phyloP scores from a whole-genome alignment of 2,113 vertebrate genomes.

The Ahaetulla prasina region DNA sequence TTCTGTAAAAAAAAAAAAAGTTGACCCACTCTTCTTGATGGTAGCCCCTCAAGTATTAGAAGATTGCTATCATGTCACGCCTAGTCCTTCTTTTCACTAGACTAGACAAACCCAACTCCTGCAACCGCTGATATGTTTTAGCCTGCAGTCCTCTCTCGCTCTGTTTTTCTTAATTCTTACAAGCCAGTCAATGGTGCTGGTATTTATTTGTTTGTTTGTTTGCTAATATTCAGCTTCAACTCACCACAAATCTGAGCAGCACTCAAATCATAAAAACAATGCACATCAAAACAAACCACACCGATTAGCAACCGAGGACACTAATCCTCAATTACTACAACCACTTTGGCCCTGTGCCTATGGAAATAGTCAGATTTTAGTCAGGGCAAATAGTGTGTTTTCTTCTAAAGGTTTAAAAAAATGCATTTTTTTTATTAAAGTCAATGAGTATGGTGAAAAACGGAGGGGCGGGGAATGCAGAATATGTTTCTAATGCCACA shows the following conservation, averaged over 20 bases:
- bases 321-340: background rate
- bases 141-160: background rate
- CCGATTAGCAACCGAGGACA: background rate
- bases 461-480: background rate
- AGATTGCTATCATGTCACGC: too few species aligned
- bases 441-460: background rate
- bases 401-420: background rate
- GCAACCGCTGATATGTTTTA: too few species aligned
- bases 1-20: too few species aligned
- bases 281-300: background rate
- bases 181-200: background rate
- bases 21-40: too few species aligned
- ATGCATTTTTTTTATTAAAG: background rate
- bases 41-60: too few species aligned
- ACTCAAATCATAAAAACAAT: background rate
- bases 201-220: background rate
- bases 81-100: too few species aligned
- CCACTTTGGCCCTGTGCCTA: background rate
- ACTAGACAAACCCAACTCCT: too few species aligned
- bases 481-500: background rate
- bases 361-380: background rate
- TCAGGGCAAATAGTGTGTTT: background rate
- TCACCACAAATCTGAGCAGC: background rate
- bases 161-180: background rate
- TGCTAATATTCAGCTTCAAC: background rate